A percentile compares a stretch with the other conserved stretches of the same genome.
These are phyloP conservation scores for Nemapogon koenigi DNA, from an alignment of 2,888 invertebrate species.

Conservation along the genomic window DNA sequence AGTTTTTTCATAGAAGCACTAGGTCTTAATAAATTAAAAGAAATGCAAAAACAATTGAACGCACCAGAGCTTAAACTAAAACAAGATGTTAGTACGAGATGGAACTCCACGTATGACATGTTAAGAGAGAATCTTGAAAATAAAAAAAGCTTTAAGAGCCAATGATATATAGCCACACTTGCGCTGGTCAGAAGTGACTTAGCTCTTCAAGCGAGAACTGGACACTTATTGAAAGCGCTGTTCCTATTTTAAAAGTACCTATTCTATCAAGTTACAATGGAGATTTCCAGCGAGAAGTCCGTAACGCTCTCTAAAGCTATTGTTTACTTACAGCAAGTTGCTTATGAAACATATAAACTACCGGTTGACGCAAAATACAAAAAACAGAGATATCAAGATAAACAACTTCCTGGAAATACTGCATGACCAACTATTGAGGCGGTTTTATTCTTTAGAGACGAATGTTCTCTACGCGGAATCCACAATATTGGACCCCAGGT, in stretches of 20 bases:
- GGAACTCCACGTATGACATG: conserved; percentile 22
- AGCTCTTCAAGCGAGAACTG: conserved; percentile 11
- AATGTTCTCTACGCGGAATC: too few relatives aligned
- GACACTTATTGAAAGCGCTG: conserved; percentile 13
- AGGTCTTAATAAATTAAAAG: conserved; percentile 14
- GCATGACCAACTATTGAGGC: too few relatives aligned
- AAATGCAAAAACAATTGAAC: conserved; percentile 16
- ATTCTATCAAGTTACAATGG: conserved; percentile 13
- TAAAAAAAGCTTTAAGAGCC: too few relatives aligned
- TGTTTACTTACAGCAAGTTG: too few relatives aligned
- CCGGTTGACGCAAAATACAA: too few relatives aligned
- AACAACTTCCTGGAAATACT: too few relatives aligned
- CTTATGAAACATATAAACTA: too few relatives aligned
- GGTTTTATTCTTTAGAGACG: too few relatives aligned
- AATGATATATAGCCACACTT: conserved; percentile 17
- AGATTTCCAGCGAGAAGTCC: conserved; percentile 11
- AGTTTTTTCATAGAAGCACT: conserved; percentile 18
- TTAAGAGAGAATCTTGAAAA: conserved; percentile 12
- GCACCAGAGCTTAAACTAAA: conserved; percentile 18
- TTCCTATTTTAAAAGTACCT: conserved; percentile 12
- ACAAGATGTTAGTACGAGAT: conserved; percentile 18
- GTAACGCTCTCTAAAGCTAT: conserved; percentile 12
- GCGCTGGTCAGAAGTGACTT: conserved; percentile 14
- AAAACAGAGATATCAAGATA: too few relatives aligned
- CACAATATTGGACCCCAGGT: too few relatives aligned